Evolutionary conservation across 1,140 invertebrate genomes (phyloP).

Genomic region (Neoseiulus cucumeris): DNA sequence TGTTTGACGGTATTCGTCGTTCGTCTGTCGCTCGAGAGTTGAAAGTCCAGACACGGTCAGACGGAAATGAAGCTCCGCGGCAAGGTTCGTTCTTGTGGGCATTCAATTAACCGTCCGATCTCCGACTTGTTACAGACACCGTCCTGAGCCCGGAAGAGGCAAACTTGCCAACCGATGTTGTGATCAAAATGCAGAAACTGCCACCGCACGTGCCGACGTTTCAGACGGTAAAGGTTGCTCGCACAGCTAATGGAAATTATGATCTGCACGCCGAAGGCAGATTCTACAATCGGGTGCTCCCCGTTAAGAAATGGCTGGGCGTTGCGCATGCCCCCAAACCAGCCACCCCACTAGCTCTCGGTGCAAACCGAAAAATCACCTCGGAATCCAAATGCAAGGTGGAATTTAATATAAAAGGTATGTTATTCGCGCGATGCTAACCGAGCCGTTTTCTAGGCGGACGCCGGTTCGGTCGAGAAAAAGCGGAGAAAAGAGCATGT

Average conservation of each 20-base stretch:
- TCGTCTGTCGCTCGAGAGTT: no score
- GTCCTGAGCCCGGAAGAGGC: neutral
- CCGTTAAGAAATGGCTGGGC: slow-evolving; percentile 7
- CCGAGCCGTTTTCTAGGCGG: no score
- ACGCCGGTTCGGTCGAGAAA: no score
- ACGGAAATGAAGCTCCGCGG: no score
- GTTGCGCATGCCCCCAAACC: slow-evolving; percentile 7
- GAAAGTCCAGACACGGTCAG: no score
- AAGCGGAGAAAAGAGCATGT: no score
- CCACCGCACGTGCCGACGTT: neutral
- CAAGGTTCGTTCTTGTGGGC: no score
- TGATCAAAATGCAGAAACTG: slow-evolving; percentile 1
- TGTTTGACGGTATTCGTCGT: no score
- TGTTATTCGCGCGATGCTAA: neutral
- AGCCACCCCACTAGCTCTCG: neutral
- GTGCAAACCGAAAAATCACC: slow-evolving; percentile 8
- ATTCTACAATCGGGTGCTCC: neutral
- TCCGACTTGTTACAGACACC: neutral
- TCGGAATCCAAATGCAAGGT: slow-evolving; percentile 8
- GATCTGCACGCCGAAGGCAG: slow-evolving; percentile 2
- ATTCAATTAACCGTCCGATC: neutral
- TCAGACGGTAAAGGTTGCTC: neutral
- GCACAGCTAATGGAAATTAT: slow-evolving; percentile 9
- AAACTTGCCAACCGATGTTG: neutral
- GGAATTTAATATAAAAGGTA: slow-evolving; percentile 11